Conservation (phyloP, 2,888 invertebrate species). For the Coelopa pilipes region DNA sequence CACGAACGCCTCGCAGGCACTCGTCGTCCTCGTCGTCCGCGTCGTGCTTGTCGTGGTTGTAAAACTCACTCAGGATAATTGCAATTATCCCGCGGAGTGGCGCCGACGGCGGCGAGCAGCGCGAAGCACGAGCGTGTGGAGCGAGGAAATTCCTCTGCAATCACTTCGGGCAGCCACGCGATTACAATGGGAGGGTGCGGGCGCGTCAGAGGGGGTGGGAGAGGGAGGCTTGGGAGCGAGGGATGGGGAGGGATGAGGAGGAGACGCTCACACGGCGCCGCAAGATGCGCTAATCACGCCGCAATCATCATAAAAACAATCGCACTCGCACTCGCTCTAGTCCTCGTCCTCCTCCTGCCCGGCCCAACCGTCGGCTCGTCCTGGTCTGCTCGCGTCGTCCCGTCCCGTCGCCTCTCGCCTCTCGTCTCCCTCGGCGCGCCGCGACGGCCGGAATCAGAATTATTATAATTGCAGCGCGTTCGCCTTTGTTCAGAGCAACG, state of each 20-base stretch:
- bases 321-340: neutral
- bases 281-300: conserved; percentile 11
- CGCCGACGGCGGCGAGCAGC: neutral
- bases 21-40: no score
- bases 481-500: conserved; percentile 60
- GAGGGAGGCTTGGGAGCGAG: neutral
- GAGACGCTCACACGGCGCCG: neutral
- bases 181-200: neutral
- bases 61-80: conserved; percentile 14
- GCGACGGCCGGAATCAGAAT: conserved; percentile 57
- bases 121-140: no score
- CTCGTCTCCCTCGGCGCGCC: conserved; percentile 5
- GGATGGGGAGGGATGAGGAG: neutral
- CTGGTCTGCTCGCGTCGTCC: neutral
- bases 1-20: no score
- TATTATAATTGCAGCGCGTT: conserved; percentile 61
- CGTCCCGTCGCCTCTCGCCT: neutral
- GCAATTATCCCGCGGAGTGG: conserved; percentile 14
- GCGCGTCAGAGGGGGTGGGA: neutral
- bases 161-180: no score
- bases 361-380: no score
- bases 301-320: conserved; percentile 25
- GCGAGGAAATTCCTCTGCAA: no score
- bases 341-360: no score
- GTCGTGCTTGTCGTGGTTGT: no score